phyloP scores from a whole-genome alignment of 2,797 vertebrate species.

The Lophotriccus pileatus region DNA sequence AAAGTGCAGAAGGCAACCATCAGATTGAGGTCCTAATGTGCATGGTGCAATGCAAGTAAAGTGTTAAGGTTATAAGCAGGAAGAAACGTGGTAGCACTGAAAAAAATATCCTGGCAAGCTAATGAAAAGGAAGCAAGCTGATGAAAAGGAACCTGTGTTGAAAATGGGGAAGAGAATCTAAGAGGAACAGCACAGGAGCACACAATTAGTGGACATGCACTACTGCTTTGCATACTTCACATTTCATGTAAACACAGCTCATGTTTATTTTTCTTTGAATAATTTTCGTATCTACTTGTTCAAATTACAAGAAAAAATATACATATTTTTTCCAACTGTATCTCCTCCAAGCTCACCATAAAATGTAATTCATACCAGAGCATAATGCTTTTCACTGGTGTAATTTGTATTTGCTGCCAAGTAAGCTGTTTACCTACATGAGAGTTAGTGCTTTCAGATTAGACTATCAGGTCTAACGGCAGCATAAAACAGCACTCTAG shows the following conservation, averaged over 20 bases:
- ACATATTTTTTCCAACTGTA: accelerated
- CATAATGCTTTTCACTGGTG: not conserved
- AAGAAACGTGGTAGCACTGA: not conserved
- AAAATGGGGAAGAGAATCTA: not conserved
- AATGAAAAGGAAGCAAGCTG: not conserved
- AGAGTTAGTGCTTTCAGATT: not conserved
- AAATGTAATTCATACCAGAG: not conserved
- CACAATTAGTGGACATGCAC: not conserved
- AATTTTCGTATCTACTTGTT: not conserved
- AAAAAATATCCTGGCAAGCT: not conserved
- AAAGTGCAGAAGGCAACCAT: not conserved
- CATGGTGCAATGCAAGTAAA: not conserved
- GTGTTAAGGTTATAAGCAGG: not conserved
- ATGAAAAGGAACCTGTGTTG: not conserved
- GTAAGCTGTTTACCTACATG: not conserved
- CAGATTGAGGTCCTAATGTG: not conserved
- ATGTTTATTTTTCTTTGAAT: not conserved
- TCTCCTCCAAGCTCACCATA: not conserved
- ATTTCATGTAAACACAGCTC: not conserved
- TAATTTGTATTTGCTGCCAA: not conserved
- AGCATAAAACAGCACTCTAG: not conserved
- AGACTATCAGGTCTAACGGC: not conserved
- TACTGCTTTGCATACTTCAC: not conserved
- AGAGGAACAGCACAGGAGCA: not conserved
- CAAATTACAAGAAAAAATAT: not conserved